These are phyloP conservation scores for Pachyramphus minor DNA, from an alignment of 2,113 vertebrate genomes.

Conservation along the genomic window DNA sequence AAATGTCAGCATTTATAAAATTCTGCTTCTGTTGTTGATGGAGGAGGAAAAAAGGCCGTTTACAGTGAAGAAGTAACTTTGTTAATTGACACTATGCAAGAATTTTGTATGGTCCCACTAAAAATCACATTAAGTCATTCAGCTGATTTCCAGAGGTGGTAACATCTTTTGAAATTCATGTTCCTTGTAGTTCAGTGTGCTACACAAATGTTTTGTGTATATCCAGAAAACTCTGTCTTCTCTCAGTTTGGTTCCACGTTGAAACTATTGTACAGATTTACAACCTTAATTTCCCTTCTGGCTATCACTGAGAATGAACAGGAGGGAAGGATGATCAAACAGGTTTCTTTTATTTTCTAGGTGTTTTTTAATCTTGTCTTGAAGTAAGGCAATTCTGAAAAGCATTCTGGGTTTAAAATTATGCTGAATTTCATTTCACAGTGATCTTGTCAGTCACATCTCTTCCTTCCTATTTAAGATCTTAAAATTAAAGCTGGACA, in stretches of 20 bases:
- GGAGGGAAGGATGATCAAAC: not conserved
- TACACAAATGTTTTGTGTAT: not conserved
- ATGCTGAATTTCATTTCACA: not conserved
- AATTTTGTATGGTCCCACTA: not conserved
- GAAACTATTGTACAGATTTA: slow-evolving; percentile 15
- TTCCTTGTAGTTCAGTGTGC: not conserved
- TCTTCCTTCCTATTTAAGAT: not conserved
- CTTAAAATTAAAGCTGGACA: not conserved
- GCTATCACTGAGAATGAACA: not conserved
- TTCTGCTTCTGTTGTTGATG: not conserved
- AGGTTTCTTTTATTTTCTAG: not conserved
- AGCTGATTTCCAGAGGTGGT: not conserved
- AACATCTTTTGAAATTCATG: not conserved
- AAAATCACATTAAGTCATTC: not conserved
- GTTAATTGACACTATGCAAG: not conserved
- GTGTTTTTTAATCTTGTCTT: not conserved
- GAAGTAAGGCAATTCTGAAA: not conserved
- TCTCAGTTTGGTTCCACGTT: not conserved
- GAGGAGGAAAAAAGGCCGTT: not conserved
- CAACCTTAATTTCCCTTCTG: slow-evolving; percentile 36
- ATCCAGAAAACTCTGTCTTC: not conserved
- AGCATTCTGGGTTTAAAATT: not conserved
- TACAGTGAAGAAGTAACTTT: not conserved
- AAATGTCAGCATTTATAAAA: not conserved
- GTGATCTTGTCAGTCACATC: not conserved